Evolutionary conservation across 2,113 vertebrate species (phyloP).

Genomic region (Gambusia affinis): DNA sequence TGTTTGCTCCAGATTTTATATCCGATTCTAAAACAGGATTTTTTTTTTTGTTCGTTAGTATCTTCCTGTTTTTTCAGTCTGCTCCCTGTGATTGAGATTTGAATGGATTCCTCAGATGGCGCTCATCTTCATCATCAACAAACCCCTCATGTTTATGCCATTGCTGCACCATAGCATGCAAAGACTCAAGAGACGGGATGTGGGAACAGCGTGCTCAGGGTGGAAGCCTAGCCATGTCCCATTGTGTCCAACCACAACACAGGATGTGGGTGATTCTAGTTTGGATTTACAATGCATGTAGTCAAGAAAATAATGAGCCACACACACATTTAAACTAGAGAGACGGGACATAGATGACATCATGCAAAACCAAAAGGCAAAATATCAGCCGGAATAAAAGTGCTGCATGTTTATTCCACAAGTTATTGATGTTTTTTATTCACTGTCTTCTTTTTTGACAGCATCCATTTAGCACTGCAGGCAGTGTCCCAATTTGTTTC

Average conservation of each 20-base stretch:
- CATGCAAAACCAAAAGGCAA: constrained; percentile 75
- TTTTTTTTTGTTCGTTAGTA: background rate
- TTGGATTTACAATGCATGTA: constrained; percentile 17
- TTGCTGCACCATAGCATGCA: constrained; percentile 35
- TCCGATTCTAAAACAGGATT: background rate
- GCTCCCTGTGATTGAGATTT: constrained; percentile 15
- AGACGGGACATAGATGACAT: constrained; percentile 62
- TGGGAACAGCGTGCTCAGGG: constrained; percentile 45
- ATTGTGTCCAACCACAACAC: constrained; percentile 68
- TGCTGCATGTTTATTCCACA: constrained; percentile 30
- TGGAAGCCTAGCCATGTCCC: constrained; percentile 50
- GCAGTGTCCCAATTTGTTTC: constrained; percentile 27
- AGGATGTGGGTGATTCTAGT: constrained; percentile 75
- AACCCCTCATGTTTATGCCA: background rate
- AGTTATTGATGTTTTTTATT: constrained; percentile 14
- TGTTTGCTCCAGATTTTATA: constrained; percentile 26
- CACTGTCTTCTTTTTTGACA: constrained; percentile 26
- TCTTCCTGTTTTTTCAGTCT: constrained; percentile 17
- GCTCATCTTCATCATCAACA: constrained; percentile 23
- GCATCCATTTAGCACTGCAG: constrained; percentile 11
- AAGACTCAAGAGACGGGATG: constrained; percentile 62
- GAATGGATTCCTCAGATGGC: constrained; percentile 36
- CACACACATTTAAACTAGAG: constrained; percentile 14
- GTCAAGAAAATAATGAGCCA: constrained; percentile 44
- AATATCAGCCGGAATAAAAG: constrained; percentile 33